A percentile compares a stretch with the other conserved stretches of the same genome.
phyloP scores from a whole-genome alignment of 2,888 invertebrate genomes.

The Alentia gelatinosa region DNA sequence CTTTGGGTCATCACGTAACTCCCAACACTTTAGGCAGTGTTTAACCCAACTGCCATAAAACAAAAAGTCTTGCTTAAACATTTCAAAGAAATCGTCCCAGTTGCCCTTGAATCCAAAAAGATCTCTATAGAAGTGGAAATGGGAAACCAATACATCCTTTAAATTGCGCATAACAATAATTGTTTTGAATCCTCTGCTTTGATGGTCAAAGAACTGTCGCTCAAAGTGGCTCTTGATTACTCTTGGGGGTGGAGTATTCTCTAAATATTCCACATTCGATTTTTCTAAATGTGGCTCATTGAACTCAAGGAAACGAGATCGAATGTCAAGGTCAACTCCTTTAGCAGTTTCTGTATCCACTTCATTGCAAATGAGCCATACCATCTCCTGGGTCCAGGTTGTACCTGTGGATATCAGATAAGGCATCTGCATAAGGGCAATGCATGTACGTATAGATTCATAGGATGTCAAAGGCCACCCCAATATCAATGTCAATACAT shows the following conservation, averaged over 20 bases:
- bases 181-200: not conserved
- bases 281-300: not conserved
- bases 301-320: not conserved
- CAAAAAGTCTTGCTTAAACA: not conserved
- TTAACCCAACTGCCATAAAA: conserved; percentile 20
- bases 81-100: conserved; percentile 36
- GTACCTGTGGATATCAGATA: not conserved
- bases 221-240: not conserved
- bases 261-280: not conserved
- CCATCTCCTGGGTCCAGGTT: not conserved
- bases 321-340: not conserved
- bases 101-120: not conserved
- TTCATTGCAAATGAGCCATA: not conserved
- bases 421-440: no score
- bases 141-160: conserved; percentile 31
- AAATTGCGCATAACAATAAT: conserved; percentile 26
- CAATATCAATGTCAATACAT: no score
- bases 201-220: not conserved
- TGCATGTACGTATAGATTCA: no score
- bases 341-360: not conserved
- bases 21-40: not conserved
- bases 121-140: conserved; percentile 30
- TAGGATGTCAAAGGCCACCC: no score
- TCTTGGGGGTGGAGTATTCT: not conserved
- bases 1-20: conserved; percentile 16